Conservation (phyloP, 2,113 vertebrate species). For the Lamprotornis superbus region DNA sequence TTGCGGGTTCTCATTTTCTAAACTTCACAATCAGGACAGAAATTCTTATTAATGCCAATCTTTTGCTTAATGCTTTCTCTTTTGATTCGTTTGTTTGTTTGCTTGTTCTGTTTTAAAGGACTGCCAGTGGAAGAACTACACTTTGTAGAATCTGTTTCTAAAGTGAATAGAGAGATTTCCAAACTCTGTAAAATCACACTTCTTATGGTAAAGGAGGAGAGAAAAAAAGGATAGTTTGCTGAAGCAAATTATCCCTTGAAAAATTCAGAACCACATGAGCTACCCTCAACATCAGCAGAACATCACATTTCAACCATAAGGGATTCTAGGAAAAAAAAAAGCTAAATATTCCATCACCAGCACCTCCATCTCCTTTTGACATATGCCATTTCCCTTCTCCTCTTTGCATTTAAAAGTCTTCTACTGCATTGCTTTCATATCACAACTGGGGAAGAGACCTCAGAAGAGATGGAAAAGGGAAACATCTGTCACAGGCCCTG, state of each 20-base stretch:
- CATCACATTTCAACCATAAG: not conserved
- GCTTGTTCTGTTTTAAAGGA: not conserved
- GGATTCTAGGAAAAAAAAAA: not conserved
- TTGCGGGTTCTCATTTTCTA: not conserved
- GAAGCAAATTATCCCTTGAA: not conserved
- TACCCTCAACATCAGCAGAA: not conserved
- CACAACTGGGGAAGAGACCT: not conserved
- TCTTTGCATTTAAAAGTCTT: slow-evolving; percentile 48
- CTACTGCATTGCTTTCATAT: not conserved
- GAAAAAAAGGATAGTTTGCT: not conserved
- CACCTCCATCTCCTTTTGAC: not conserved
- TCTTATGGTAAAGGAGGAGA: not conserved
- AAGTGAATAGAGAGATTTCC: not conserved
- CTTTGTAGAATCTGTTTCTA: not conserved
- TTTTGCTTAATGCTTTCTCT: not conserved
- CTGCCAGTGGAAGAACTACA: not conserved
- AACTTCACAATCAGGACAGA: not conserved
- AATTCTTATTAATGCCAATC: not conserved
- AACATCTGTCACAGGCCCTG: not conserved
- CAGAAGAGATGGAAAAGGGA: not conserved
- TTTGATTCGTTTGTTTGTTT: not conserved
- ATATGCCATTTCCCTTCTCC: not conserved
- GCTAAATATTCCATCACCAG: not conserved
- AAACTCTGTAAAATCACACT: not conserved
- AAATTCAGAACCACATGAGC: not conserved